Base-by-base conservation (phyloP, 1,140 invertebrate genomes). In the Drosophila cardini region DNA sequence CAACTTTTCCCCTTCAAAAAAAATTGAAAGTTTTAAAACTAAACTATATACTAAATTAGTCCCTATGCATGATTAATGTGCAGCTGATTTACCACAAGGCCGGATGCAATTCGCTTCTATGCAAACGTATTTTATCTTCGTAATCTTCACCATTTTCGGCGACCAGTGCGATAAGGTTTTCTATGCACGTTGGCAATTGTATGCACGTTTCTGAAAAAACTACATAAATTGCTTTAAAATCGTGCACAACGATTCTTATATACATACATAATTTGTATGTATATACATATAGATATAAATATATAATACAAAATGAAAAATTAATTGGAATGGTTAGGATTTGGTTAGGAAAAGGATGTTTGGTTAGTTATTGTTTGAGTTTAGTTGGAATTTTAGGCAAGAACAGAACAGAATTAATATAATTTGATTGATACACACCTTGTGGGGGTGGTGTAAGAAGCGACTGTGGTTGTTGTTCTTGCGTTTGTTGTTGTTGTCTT, bases 181-280 rank as follows among this genome's bases (percentile, higher is more conserved):
- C 90, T 90, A 92, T 79, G 71, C 89, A 82, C 77, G 91, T 92
- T 90, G 91, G 91, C 85, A 92, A 87, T 85, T 90, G 81, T 90
- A 91, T 89, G 84, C 86, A 91, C 71, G 78, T 89, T 87, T 92
- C 91, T 92, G 91, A 92, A 92, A 92, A 91, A 92, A 92, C 91
- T 92, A 92, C 84, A 92, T 79, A 92, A 92, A 92, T 91, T 90
- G 85, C 78, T 91, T 91, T 91, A 91, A 91, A 91, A 91, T 91
- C 90, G 80, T 82, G 90, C 76, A 82, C 83, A 87, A 84, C 82
- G 84, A 89, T 89, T 73, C 45, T 34, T 32, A 26, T 26, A 26
- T 26, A 26, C 21, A 26, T 26, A 26, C 21, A 26, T 26, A 26
- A 26, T 4, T 26, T 26, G 21, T 5, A 26, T 26, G 21, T 26